Conservation (phyloP, 1,140 invertebrate genomes). For the Chrysoperla carnea region DNA sequence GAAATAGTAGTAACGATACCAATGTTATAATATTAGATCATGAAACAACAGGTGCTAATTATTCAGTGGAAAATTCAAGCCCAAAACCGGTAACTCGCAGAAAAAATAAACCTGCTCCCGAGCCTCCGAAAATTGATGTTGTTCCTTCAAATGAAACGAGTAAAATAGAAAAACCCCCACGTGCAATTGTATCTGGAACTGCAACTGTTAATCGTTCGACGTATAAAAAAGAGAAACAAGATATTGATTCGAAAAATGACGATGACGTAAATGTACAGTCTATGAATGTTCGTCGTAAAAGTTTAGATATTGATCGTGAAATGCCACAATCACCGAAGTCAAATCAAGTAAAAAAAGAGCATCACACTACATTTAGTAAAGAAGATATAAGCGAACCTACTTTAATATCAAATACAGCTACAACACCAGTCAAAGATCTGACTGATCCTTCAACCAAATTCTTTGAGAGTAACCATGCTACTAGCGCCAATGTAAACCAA, state of each 20-base stretch:
- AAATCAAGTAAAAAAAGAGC: background rate
- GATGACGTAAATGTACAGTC: constrained; percentile 22
- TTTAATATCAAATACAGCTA: background rate
- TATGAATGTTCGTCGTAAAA: constrained; percentile 19
- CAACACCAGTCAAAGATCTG: background rate
- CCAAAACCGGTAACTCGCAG: constrained; percentile 48
- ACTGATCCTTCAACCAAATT: constrained; percentile 1
- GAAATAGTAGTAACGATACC: constrained; percentile 30
- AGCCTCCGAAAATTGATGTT: constrained; percentile 36
- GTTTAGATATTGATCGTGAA: constrained; percentile 25
- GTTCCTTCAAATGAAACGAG: background rate
- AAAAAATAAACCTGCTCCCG: constrained; percentile 52
- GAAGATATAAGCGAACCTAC: background rate
- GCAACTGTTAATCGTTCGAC: constrained; percentile 12
- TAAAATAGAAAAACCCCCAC: background rate
- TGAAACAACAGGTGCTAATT: constrained; percentile 46
- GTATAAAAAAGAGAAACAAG: constrained; percentile 21
- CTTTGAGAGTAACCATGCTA: constrained; percentile 1
- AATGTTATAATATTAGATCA: constrained; percentile 27
- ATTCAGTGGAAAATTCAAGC: constrained; percentile 44
- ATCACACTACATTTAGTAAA: constrained; percentile 3
- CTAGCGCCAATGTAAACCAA: constrained; percentile 1
- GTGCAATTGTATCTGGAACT: constrained; percentile 9
- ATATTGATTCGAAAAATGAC: constrained; percentile 22
- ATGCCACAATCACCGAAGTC: constrained; percentile 2